Conservation (phyloP, 1,140 invertebrate species). For the Drosophila takahashii region DNA sequence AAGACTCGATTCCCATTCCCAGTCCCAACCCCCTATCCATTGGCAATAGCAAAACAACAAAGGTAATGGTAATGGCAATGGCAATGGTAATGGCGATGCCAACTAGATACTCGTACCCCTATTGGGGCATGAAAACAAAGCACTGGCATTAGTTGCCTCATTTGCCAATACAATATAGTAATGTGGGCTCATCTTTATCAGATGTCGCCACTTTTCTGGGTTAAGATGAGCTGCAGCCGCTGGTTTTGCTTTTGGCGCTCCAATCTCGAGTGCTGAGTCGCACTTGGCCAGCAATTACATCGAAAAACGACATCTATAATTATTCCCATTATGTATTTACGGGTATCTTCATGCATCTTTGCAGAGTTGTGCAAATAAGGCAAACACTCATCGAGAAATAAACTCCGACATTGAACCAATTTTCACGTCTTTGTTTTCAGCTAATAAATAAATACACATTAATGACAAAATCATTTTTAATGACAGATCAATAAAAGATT, state of each 20-base stretch:
- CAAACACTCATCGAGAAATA: conserved; percentile 25
- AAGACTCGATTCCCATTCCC: conserved; percentile 27
- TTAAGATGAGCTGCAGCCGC: conserved; percentile 61
- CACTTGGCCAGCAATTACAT: conserved; percentile 65
- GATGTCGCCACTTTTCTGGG: conserved; percentile 62
- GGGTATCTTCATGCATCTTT: conserved; percentile 43
- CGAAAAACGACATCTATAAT: conserved; percentile 54
- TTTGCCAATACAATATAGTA: conserved; percentile 62
- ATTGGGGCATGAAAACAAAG: conserved; percentile 52
- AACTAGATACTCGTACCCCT: conserved; percentile 18
- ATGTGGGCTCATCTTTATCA: conserved; percentile 58
- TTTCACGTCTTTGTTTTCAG: conserved; percentile 33
- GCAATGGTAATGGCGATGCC: conserved; percentile 48
- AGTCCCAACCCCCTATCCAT: background rate
- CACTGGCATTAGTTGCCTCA: conserved; percentile 61
- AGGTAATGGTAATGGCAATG: conserved; percentile 48
- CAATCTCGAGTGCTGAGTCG: conserved; percentile 25
- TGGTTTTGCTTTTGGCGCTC: conserved; percentile 4
- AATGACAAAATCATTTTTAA: conserved; percentile 25
- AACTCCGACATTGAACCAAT: conserved; percentile 41
- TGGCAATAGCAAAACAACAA: conserved; percentile 38
- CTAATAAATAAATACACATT: conserved; percentile 28
- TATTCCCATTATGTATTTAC: conserved; percentile 51
- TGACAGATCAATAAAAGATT: conserved; percentile 4
- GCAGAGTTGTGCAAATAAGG: conserved; percentile 54